These are phyloP conservation scores for Perccottus glenii DNA, from an alignment of 2,113 vertebrate genomes.

Conservation along the genomic window DNA sequence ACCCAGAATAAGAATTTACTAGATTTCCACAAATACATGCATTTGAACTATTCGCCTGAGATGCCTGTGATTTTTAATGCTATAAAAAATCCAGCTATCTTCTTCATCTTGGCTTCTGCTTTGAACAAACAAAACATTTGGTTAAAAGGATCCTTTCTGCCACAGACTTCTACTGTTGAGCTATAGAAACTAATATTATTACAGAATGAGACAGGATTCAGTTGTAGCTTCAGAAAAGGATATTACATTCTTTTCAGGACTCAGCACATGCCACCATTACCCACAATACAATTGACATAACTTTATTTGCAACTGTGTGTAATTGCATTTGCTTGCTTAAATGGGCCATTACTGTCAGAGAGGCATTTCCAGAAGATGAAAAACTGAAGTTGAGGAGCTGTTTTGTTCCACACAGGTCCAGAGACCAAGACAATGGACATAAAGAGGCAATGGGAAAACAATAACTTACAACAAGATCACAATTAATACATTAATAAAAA, in stretches of 20 bases:
- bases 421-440: background rate
- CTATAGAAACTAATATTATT: constrained; percentile 28
- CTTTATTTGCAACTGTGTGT: constrained; percentile 54
- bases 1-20: background rate
- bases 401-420: constrained; percentile 8
- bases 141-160: constrained; percentile 1
- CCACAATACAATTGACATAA: constrained; percentile 52
- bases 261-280: constrained; percentile 59
- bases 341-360: constrained; percentile 56
- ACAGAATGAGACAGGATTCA: constrained; percentile 22
- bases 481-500: too few species aligned
- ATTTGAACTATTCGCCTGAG: background rate
- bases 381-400: constrained; percentile 19
- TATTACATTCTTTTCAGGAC: constrained; percentile 46
- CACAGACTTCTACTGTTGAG: constrained; percentile 2
- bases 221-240: constrained; percentile 26
- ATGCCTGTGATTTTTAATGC: background rate
- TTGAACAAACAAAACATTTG: background rate
- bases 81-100: background rate
- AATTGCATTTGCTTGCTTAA: constrained; percentile 61
- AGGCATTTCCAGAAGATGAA: constrained; percentile 45
- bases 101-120: background rate
- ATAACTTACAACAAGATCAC: too few species aligned
- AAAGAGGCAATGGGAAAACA: background rate
- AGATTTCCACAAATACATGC: background rate